Base-by-base conservation (phyloP, 2,113 vertebrate species). In the Malurus cyaneus region DNA sequence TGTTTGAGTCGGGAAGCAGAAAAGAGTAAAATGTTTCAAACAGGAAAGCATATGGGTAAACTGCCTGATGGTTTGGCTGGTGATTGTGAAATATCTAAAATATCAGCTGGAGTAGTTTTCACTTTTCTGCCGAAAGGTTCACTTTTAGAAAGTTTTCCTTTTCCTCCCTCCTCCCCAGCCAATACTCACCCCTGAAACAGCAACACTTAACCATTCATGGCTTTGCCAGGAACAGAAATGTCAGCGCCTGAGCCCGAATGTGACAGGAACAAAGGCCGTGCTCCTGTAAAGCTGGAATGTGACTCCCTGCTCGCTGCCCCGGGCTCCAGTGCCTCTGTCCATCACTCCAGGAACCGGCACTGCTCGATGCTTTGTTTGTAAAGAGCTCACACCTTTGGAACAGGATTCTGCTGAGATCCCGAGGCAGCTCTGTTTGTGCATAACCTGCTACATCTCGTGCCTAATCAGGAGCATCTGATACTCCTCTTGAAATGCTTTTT, bases 11-110 rank as follows among this genome's bases (percentile, higher is more conserved):
- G 86, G 64, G 62, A 80, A 82, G 66, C 77, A 67, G 39, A 86
- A 83, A 60, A 84, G n/a, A 96, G 92, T 74, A 61, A 94, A 72
- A 72, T 54, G 62, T 88, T 94, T 89, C 59, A 25, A 79, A n/a
- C 41, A 88, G 36, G 42, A 88, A 93, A 92, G 26, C 65, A 50
- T 67, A 88, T 53, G 82, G 44, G 28, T 93, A 90, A 83, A 71
- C 71, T 1, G 10, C 69, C 73, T 83, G 64, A 78, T 65, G 76
- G 69, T 71, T 86, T 86, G 88, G 64, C 80, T 93, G 82, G 31
- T 65, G 67, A 26, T 11, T 4, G 3, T 80, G 57, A 94, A 94
- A 61, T 65, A 73, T 82, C 80, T 53, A 77, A 95, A 94, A 49
- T 91, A 93, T 62, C 85, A 79, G 53, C 60, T 52, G 62, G 19